Percentiles rank a stretch among this genome's conserved stretches.
These are phyloP conservation scores for Sebastes matsubarae DNA, from an alignment of 2,797 vertebrate genomes.

Conservation along the genomic window DNA sequence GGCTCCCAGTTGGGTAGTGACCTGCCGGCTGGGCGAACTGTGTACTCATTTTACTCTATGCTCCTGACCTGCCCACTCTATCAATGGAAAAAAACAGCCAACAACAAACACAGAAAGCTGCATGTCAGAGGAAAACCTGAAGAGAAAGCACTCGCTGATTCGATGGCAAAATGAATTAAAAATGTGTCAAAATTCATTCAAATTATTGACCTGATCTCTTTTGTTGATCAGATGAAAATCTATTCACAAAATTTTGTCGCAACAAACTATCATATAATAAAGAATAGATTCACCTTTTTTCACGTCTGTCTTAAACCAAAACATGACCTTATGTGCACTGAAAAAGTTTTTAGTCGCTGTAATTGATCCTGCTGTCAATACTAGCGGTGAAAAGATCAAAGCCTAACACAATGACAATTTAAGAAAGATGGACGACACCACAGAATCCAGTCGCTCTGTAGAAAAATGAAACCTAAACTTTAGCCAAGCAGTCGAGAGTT, in stretches of 20 bases:
- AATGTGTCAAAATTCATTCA: not conserved
- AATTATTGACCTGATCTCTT: not conserved
- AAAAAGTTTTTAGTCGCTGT: not conserved
- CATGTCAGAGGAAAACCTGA: not conserved
- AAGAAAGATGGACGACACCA: not conserved
- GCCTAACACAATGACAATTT: not conserved
- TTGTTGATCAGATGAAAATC: not conserved
- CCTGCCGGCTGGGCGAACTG: constrained; percentile 38
- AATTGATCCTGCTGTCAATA: not conserved
- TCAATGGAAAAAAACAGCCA: constrained; percentile 7
- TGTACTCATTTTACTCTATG: constrained; percentile 46
- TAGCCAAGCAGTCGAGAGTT: not conserved
- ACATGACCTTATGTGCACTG: not conserved
- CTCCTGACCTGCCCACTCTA: constrained; percentile 28
- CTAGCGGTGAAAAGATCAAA: not conserved
- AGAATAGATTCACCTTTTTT: not conserved
- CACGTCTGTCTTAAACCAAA: not conserved
- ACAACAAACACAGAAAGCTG: constrained; percentile 21
- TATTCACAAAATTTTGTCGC: not conserved
- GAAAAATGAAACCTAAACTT: not conserved
- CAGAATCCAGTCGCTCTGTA: not conserved
- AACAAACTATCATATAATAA: not conserved
- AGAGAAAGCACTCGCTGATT: not conserved
- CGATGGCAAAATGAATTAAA: not conserved
- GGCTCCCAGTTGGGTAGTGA: constrained; percentile 53